Percentiles rank a stretch among this genome's conserved stretches.
Evolutionary conservation across 2,113 vertebrate genomes (phyloP).

Genomic region (Petaurus breviceps): DNA sequence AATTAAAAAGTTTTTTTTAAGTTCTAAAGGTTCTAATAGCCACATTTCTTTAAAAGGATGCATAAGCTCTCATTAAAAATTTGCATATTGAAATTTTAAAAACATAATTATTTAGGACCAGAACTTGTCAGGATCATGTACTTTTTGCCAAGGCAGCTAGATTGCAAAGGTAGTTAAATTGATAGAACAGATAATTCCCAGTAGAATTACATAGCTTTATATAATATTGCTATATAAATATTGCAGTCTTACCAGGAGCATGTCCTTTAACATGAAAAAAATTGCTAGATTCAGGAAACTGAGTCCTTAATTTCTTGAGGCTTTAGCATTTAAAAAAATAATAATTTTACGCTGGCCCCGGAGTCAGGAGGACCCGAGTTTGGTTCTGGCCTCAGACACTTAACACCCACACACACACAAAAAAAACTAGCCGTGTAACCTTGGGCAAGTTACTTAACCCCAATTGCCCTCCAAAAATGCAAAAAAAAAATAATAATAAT

Average conservation of each 20-base stretch:
- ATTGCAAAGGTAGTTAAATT: slow-evolving; percentile 15
- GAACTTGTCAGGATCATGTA: not conserved
- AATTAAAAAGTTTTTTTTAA: not conserved
- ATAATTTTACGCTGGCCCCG: too few relatives aligned
- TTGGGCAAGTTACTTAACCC: too few relatives aligned
- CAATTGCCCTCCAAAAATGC: too few relatives aligned
- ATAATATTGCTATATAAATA: not conserved
- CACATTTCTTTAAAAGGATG: not conserved
- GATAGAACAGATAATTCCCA: not conserved
- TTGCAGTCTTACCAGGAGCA: slow-evolving; percentile 1
- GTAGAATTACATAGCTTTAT: slow-evolving; percentile 37
- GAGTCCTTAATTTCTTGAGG: slow-evolving; percentile 44
- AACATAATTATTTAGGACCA: not conserved
- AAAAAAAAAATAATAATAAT: too few relatives aligned
- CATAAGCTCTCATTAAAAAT: not conserved
- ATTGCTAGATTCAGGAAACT: slow-evolving; percentile 13
- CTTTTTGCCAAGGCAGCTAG: not conserved
- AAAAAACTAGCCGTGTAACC: too few relatives aligned
- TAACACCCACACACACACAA: too few relatives aligned
- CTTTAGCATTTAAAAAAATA: not conserved
- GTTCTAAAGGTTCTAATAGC: not conserved
- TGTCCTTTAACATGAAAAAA: slow-evolving; percentile 5
- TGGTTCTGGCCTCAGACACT: too few relatives aligned
- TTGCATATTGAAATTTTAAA: not conserved
- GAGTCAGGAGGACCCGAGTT: too few relatives aligned